Evolutionary conservation across 2,113 vertebrate species (phyloP).

Genomic region (Neofelis nebulosa): DNA sequence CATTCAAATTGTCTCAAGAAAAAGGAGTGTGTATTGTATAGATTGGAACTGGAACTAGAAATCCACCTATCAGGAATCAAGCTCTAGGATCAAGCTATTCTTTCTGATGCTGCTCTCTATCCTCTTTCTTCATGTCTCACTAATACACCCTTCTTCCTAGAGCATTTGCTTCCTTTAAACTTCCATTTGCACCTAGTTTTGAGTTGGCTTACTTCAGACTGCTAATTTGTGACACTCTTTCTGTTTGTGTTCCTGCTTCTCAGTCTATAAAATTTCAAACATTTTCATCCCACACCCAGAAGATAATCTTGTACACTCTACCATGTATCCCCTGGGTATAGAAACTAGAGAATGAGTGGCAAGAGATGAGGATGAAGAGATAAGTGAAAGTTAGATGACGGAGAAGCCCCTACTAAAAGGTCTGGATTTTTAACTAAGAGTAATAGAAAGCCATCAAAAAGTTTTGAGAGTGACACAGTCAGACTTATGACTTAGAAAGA

Average conservation of each 20-base stretch:
- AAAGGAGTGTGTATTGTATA: not conserved
- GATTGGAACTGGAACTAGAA: not conserved
- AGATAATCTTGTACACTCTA: not conserved
- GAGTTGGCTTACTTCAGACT: not conserved
- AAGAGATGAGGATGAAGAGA: not conserved
- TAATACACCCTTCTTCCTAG: not conserved
- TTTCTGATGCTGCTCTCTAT: not conserved
- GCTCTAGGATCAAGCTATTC: not conserved
- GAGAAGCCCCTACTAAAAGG: not conserved
- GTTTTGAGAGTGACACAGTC: not conserved
- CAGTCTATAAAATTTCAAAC: not conserved
- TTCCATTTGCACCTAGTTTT: not conserved
- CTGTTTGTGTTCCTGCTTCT: not conserved
- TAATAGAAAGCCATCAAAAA: not conserved
- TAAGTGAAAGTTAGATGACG: not conserved
- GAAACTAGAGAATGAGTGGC: not conserved
- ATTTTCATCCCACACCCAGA: not conserved
- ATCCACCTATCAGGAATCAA: not conserved
- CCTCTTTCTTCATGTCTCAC: not conserved
- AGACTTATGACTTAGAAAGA: slow-evolving; percentile 13
- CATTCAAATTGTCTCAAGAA: not conserved
- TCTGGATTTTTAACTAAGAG: not conserved
- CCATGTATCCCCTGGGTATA: not conserved
- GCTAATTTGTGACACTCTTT: not conserved
- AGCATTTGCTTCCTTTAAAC: not conserved